A percentile compares a stretch with the other conserved stretches of the same genome.
Conservation (phyloP, 2,888 invertebrate genomes). For the Drosophila diplacantha region DNA sequence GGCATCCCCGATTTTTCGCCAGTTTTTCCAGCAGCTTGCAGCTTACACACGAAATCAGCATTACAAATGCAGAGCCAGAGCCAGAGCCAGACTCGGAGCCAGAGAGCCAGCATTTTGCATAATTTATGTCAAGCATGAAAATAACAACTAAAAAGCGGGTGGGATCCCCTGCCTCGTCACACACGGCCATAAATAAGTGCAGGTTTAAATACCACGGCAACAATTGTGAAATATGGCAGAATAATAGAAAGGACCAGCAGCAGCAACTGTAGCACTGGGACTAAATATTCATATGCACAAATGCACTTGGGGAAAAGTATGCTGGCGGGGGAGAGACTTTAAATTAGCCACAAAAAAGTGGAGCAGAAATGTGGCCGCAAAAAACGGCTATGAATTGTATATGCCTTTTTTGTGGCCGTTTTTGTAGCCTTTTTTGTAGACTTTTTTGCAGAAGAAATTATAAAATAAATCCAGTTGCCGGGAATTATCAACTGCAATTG, state of each 20-base stretch:
- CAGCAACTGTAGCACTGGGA: conserved; percentile 39
- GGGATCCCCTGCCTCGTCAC: neutral
- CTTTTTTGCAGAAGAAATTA: neutral
- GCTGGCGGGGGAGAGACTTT: neutral
- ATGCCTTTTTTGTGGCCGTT: neutral
- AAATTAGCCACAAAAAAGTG: conserved; percentile 1
- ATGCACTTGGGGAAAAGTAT: conserved; percentile 26
- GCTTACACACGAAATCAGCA: conserved; percentile 62
- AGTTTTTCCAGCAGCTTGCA: conserved; percentile 22
- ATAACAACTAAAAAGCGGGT: conserved; percentile 44
- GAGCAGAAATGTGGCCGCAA: neutral
- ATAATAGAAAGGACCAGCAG: conserved; percentile 66
- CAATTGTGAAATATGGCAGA: conserved; percentile 74
- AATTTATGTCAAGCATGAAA: conserved; percentile 72
- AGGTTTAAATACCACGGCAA: conserved; percentile 73
- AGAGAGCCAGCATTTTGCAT: conserved; percentile 63
- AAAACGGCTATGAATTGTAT: conserved; percentile 6
- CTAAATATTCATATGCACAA: conserved; percentile 47
- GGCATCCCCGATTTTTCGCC: conserved; percentile 6
- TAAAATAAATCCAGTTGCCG: neutral
- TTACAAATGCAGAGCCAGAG: conserved; percentile 65
- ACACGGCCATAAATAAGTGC: conserved; percentile 71
- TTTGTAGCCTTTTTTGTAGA: neutral
- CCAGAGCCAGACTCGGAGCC: neutral
- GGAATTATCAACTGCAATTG: neutral